Percentiles rank a stretch among this genome's conserved stretches.
phyloP scores from a whole-genome alignment of 1,140 invertebrate species.

The Cotesia chilonis region DNA sequence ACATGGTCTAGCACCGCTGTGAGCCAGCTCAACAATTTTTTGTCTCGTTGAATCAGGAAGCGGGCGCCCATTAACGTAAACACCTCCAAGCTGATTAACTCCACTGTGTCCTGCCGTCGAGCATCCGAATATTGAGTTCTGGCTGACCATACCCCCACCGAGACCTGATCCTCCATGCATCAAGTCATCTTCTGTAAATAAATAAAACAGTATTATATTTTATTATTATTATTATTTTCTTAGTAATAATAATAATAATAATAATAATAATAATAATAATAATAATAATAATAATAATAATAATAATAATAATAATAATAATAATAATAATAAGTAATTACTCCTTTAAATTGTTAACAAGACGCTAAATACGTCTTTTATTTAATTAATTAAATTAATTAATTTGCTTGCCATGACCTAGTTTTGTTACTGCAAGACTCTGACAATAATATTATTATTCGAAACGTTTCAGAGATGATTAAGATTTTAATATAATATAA shows the following conservation, averaged over 20 bases:
- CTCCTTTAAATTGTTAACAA: background rate
- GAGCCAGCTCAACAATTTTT: conserved; percentile 97
- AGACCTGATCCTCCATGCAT: conserved; percentile 63
- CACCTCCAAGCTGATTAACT: conserved; percentile 97
- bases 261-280: too few relatives aligned
- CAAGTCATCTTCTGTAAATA: conserved; percentile 64
- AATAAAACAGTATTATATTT: conserved; percentile 47
- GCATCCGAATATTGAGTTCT: conserved; percentile 77
- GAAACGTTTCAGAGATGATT: background rate
- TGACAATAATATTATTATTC: background rate
- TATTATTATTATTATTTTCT: background rate
- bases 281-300: too few relatives aligned
- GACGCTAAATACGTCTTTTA: conserved; percentile 59
- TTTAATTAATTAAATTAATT: conserved; percentile 63
- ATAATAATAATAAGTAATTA: too few relatives aligned
- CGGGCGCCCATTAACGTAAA: conserved; percentile 97
- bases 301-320: too few relatives aligned
- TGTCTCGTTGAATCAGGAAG: conserved; percentile 96
- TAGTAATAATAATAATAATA: background rate
- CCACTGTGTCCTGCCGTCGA: conserved; percentile 91
- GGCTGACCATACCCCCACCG: conserved; percentile 65
- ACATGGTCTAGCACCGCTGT: conserved; percentile 95
- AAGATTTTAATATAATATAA: too few relatives aligned
- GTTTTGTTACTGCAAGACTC: conserved; percentile 42
- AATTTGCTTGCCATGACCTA: conserved; percentile 47